phyloP scores from a whole-genome alignment of 2,797 vertebrate genomes.

The Pangasius krempfi region DNA sequence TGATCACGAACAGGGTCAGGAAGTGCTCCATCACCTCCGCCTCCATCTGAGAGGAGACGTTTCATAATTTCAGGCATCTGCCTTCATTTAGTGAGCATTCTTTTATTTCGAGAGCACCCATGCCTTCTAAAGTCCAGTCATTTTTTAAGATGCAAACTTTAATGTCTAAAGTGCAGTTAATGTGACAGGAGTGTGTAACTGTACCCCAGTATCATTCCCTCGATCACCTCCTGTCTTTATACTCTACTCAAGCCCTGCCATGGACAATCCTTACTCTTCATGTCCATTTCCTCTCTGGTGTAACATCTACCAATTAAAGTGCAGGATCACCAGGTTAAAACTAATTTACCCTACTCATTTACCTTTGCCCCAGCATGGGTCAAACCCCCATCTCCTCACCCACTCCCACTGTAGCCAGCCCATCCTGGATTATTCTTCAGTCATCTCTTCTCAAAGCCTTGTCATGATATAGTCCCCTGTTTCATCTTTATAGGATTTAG shows the following conservation, averaged over 20 bases:
- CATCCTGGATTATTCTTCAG: not conserved
- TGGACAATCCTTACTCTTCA: no score
- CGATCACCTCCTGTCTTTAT: not conserved
- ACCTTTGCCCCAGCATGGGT: not conserved
- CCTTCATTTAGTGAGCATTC: constrained; percentile 94
- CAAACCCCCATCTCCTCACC: not conserved
- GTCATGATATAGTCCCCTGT: not conserved
- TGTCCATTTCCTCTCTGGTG: not conserved
- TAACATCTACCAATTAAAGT: not conserved
- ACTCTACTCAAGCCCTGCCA: not conserved
- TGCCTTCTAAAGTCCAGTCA: not conserved
- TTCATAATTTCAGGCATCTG: constrained; percentile 98
- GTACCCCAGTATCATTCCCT: not conserved
- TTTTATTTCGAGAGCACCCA: constrained; percentile 42
- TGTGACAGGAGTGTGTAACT: not conserved
- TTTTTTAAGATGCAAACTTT: not conserved
- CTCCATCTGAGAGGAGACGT: constrained; percentile 89
- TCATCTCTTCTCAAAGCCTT: not conserved
- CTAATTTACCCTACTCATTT: not conserved
- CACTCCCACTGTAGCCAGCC: not conserved
- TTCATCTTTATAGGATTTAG: not conserved
- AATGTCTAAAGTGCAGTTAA: not conserved
- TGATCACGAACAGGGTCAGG: constrained; percentile 88
- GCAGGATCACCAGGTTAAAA: not conserved
- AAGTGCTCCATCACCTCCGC: constrained; percentile 90